Conservation (phyloP, 2,113 vertebrate genomes). For the Thunnus thynnus region DNA sequence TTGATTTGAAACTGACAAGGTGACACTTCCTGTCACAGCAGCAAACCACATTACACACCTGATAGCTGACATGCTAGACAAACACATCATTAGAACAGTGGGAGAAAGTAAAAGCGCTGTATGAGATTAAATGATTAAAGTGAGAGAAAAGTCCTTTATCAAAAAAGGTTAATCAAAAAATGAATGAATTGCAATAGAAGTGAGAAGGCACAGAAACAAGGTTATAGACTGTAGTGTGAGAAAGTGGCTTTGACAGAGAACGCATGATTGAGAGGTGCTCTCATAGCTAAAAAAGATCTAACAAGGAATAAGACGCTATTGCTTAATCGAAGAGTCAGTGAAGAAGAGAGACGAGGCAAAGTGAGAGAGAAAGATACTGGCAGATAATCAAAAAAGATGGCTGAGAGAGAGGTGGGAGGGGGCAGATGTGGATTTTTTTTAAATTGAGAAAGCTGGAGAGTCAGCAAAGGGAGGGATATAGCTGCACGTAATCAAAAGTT, state of each 20-base stretch:
- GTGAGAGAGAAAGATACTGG: conserved; percentile 4
- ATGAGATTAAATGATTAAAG: not conserved
- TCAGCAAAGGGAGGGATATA: not conserved
- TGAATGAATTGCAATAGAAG: not conserved
- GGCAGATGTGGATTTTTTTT: not conserved
- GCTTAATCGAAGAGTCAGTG: not conserved
- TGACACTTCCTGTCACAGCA: conserved; percentile 46
- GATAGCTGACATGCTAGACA: not conserved
- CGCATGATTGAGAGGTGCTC: not conserved
- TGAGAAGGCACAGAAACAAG: not conserved
- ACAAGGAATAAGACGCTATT: not conserved
- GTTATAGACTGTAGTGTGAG: too few relatives aligned
- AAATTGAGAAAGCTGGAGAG: conserved; percentile 15
- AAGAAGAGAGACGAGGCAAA: not conserved
- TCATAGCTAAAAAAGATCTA: not conserved
- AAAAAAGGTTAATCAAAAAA: too few relatives aligned
- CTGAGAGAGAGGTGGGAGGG: not conserved
- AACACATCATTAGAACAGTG: not conserved
- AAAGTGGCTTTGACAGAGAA: not conserved
- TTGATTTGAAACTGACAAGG: conserved; percentile 46
- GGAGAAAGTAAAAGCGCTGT: not conserved
- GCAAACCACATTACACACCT: conserved; percentile 19
- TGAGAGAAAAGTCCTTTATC: not conserved
- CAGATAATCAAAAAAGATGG: conserved; percentile 23
- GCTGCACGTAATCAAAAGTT: not conserved